A percentile compares a stretch with the other conserved stretches of the same genome.
These are phyloP conservation scores for Nemurella pictetii DNA, from an alignment of 2,888 invertebrate genomes.

Conservation along the genomic window DNA sequence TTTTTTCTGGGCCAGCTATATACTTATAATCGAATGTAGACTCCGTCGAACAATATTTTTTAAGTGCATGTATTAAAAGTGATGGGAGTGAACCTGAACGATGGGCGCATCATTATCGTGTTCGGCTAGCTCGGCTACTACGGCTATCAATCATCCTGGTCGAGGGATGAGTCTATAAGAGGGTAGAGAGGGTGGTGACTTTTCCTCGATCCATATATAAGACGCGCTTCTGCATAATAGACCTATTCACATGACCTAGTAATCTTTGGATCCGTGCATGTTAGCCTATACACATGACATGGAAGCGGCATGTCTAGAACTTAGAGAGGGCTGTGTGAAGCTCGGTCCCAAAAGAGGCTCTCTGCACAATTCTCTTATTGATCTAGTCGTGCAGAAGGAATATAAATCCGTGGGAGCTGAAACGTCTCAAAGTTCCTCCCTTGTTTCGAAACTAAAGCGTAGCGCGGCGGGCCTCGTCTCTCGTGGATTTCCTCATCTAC, in stretches of 20 bases:
- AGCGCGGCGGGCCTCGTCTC: background rate
- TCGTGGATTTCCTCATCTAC: background rate
- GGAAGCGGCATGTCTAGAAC: background rate
- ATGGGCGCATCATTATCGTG: background rate
- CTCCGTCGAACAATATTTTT: background rate
- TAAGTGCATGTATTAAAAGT: background rate
- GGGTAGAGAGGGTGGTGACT: slow-evolving; percentile 11
- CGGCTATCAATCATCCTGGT: background rate
- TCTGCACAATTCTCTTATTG: slow-evolving; percentile 23
- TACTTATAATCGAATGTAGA: background rate
- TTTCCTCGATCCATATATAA: background rate
- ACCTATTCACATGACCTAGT: slow-evolving; percentile 20
- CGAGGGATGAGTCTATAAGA: background rate
- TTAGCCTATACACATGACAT: background rate
- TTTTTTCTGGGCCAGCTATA: background rate
- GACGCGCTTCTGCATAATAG: slow-evolving; percentile 9
- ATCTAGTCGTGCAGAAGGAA: slow-evolving; percentile 29
- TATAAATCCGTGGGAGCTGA: background rate
- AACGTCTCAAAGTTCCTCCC: slow-evolving; percentile 15
- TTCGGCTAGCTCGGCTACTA: background rate
- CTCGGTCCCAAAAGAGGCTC: slow-evolving; percentile 1
- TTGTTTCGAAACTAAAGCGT: slow-evolving; percentile 23
- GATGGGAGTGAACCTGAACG: background rate
- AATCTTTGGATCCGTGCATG: slow-evolving; percentile 1
- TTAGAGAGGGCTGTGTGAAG: background rate